Evolutionary conservation across 1,140 invertebrate species (phyloP), one percentile per base, ranked within the genome.

Genomic region (Saccostrea glomerata): DNA sequence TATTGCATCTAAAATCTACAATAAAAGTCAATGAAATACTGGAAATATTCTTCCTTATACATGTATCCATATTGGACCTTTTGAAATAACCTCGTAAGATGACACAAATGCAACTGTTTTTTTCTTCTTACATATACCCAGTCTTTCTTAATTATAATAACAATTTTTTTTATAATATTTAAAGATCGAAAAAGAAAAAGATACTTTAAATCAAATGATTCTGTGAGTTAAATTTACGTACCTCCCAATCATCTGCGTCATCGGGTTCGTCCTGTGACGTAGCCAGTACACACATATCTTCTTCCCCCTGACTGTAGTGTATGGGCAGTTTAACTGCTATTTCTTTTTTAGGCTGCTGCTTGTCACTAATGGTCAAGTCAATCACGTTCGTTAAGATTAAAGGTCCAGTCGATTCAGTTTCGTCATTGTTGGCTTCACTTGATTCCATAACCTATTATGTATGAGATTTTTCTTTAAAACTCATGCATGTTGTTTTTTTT

Each of bases 321-420:
- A 86, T n/a, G 5, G 88, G 88, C 5, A 89, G 56, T n/a, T 84
- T 83, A 60, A 89, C 84, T 4, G 84, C 17, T 0, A 89, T 55
- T 15, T 47, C 77, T 56, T 86, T 89, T 23, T 70, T 47, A 3
- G 88, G 88, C 15, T 89, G 88, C 40, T 86, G 85, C 5, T 60
- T 85, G 60, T 89, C 88, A 83, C 54, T 63, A n/a, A 86, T 84
- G 4, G 60, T 56, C 40, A 89, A 23, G 30, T 89, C 85, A 23
- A 89, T 77, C 13, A 89, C 85, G 40, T 86, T 89, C 13, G 88
- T 89, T 20, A 86, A 58, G 9, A 89, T 25, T 11, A 86, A 6
- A n/a, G 85, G 85, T 58, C 77, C 88, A n/a, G 56, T 13, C 11
- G 58, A 2, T 25, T 86, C 85, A 0, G 11, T 58, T 13, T 88